Base-by-base conservation (phyloP, 2,888 invertebrate species). In the Cartodere bifasciata region DNA sequence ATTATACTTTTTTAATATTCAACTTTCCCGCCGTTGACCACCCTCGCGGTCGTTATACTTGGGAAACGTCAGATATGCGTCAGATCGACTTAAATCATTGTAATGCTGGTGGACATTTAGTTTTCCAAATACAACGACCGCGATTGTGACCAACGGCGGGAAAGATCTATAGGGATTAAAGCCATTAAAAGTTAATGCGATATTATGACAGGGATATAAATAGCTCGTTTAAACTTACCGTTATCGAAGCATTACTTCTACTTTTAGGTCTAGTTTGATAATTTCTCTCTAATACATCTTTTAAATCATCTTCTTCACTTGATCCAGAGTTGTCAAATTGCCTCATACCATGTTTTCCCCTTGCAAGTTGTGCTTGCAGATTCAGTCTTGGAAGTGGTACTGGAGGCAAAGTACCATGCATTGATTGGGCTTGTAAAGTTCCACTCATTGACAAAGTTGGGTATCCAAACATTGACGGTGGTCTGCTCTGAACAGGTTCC, bases 251-350 rank as follows among this genome's bases (percentile, higher is more conserved):
- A 45, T 63, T 70, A 13, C 82, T 78, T 36, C 86, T 67, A 32
- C 85, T 85, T 59, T 84, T 85, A 12, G 86, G 86, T 36, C 86
- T 64, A 1, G 86, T 85, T 47, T 79, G 77, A 49, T 78, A 79
- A 42, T 70, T 74, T 41, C 72, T 65, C 6, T 75, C 75, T 22
- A 86, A 62, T 23, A 86, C 63, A 53, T 85, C 85, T 1, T 80
- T 74, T 39, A 83, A 66, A 55, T 86, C 86, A 53, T 83, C 76
- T 42, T 70, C 69, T 44, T 70, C 70, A 41, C 68, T 69, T 4
- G 69, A 69, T 47, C 68, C 69, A 13, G 64, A 66, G 42, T 69
- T 68, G 41, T 69, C 69, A 34, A 68, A 45, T 3, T 66, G 64
- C 31, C 55, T 43, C 49, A 55, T 52, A 7, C 57, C 56, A 22